Conservation (phyloP, 1,140 invertebrate genomes). For the Monomorium pharaonis region DNA sequence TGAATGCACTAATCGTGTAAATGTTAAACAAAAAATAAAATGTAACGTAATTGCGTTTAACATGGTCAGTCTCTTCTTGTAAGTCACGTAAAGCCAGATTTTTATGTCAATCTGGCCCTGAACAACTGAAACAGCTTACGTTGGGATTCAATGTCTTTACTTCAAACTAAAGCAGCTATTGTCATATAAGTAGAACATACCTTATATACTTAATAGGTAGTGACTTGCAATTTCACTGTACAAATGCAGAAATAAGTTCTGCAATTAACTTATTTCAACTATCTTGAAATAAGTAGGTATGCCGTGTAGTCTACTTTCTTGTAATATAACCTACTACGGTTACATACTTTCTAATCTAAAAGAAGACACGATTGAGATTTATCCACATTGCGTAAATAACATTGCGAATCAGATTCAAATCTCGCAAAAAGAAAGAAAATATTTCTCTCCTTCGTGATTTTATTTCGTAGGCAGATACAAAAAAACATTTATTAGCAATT, state of each 20-base stretch:
- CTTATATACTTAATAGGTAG: constrained; percentile 17
- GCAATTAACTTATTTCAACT: constrained; percentile 22
- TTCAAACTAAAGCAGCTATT: background rate
- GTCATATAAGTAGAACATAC: constrained; percentile 23
- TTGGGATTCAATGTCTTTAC: background rate
- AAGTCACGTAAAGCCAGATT: background rate
- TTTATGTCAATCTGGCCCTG: background rate
- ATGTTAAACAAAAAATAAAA: background rate
- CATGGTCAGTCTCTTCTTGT: background rate
- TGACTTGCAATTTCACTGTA: background rate
- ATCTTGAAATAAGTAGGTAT: constrained; percentile 1
- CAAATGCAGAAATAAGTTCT: constrained; percentile 10
- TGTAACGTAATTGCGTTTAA: background rate
- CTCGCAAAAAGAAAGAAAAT: background rate
- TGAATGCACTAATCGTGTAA: background rate
- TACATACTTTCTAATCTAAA: constrained; percentile 4
- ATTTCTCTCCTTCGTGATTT: background rate
- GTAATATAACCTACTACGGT: background rate
- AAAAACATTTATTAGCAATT: background rate
- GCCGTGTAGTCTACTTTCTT: background rate
- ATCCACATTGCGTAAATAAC: background rate
- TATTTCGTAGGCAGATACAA: background rate
- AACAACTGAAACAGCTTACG: background rate
- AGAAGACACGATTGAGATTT: background rate
- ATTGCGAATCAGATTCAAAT: background rate